phyloP scores from a whole-genome alignment of 2,797 vertebrate genomes.

The Acanthis flammea region DNA sequence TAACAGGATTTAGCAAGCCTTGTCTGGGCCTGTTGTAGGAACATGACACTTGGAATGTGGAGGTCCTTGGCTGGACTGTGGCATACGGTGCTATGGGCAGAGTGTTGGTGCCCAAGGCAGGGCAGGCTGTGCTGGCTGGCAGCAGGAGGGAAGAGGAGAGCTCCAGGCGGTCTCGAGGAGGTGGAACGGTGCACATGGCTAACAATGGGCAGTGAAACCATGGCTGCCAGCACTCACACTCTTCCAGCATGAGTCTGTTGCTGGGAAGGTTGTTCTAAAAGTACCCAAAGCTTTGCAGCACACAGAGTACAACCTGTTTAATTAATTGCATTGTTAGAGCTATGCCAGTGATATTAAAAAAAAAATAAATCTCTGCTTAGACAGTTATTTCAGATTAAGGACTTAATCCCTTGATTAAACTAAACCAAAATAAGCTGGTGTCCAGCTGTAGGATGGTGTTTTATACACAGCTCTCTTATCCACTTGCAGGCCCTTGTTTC shows the following conservation, averaged over 20 bases:
- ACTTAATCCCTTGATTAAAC: conserved; percentile 54
- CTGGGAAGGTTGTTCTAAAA: neutral
- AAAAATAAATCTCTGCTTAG: neutral
- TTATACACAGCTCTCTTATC: neutral
- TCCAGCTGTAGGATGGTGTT: conserved; percentile 27
- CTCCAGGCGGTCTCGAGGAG: neutral
- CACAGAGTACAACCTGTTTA: neutral
- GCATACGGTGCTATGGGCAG: neutral
- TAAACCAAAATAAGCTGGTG: conserved; percentile 30
- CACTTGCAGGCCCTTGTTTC: neutral
- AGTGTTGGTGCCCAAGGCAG: neutral
- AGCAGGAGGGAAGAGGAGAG: neutral
- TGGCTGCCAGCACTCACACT: rapidly evolving
- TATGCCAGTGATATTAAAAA: neutral
- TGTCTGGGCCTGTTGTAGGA: neutral
- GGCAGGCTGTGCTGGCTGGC: neutral
- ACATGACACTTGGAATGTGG: neutral
- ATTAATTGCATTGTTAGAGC: conserved; percentile 8
- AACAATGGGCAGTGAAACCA: neutral
- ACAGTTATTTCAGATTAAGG: conserved; percentile 57
- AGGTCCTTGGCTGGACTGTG: neutral
- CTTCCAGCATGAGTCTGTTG: neutral
- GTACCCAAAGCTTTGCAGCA: neutral
- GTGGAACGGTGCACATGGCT: neutral
- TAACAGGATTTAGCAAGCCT: neutral